Conservation (phyloP, 1,140 invertebrate species). For the Notospermus geniculatus region DNA sequence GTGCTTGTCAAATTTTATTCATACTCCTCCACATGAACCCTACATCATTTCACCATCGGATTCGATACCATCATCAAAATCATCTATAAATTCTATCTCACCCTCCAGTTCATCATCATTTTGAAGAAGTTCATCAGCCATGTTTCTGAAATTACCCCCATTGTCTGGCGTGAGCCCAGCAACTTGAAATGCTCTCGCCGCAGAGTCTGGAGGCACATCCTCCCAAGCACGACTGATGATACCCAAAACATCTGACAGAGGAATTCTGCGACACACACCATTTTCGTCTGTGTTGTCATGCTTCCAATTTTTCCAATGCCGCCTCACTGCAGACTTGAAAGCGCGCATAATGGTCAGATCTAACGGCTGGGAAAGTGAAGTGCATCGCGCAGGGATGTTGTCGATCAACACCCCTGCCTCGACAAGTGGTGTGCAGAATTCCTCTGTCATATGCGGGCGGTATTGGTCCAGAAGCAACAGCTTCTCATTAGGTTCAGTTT, state of each 20-base stretch:
- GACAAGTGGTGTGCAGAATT: constrained; percentile 4
- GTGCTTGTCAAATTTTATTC: no score
- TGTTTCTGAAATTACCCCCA: no score
- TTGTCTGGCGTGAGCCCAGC: no score
- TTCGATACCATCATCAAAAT: no score
- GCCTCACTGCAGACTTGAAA: background rate
- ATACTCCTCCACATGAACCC: no score
- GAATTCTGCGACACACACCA: background rate
- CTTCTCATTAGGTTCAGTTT: background rate
- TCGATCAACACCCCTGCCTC: background rate
- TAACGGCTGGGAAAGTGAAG: constrained; percentile 2
- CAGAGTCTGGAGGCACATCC: background rate
- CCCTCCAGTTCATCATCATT: no score
- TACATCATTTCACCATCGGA: no score
- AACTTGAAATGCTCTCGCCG: no score
- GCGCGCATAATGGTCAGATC: background rate
- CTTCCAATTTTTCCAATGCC: constrained; percentile 5
- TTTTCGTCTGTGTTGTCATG: constrained; percentile 4
- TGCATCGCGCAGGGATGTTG: constrained; percentile 4
- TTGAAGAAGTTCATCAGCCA: no score
- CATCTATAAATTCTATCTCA: no score
- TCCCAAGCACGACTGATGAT: constrained; percentile 2
- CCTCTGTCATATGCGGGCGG: constrained; percentile 2
- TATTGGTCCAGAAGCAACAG: background rate
- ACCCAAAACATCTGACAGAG: background rate